Conservation (phyloP, 2,797 vertebrate genomes). For the Pseudochirops corinnae region DNA sequence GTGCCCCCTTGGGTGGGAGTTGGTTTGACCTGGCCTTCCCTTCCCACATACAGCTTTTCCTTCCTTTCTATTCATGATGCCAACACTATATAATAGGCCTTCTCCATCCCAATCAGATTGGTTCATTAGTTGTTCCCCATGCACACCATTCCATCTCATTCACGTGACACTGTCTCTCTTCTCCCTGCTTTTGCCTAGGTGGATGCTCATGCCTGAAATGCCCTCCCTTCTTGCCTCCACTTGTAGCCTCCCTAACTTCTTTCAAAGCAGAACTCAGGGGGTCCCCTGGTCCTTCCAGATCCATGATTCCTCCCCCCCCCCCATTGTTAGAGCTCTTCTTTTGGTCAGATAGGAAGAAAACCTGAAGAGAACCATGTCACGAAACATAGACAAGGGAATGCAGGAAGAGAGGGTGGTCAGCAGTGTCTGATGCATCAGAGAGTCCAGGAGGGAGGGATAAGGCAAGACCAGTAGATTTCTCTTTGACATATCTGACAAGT, state of each 20-base stretch:
- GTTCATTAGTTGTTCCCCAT: not conserved
- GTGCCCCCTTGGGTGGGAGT: not conserved
- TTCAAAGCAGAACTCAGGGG: not conserved
- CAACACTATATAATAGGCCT: not conserved
- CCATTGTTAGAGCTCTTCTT: not conserved
- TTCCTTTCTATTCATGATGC: not conserved
- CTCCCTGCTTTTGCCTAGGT: not conserved
- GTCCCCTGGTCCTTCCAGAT: not conserved
- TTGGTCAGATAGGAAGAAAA: not conserved
- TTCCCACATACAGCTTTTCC: not conserved
- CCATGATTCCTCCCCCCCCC: too few relatives aligned
- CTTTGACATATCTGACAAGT: not conserved
- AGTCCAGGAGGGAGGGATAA: not conserved
- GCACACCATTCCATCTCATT: not conserved
- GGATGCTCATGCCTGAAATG: not conserved
- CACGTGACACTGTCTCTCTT: not conserved
- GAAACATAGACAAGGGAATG: not conserved
- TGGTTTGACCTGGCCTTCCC: not conserved
- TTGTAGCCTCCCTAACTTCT: not conserved
- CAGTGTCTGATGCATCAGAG: not conserved
- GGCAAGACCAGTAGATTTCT: not conserved
- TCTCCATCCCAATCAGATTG: not conserved
- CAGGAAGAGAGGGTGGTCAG: not conserved
- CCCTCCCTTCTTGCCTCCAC: not conserved
- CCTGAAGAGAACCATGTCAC: not conserved